Percentiles rank a stretch among this genome's conserved stretches.
phyloP scores from a whole-genome alignment of 2,113 vertebrate genomes.

The Calonectris borealis region DNA sequence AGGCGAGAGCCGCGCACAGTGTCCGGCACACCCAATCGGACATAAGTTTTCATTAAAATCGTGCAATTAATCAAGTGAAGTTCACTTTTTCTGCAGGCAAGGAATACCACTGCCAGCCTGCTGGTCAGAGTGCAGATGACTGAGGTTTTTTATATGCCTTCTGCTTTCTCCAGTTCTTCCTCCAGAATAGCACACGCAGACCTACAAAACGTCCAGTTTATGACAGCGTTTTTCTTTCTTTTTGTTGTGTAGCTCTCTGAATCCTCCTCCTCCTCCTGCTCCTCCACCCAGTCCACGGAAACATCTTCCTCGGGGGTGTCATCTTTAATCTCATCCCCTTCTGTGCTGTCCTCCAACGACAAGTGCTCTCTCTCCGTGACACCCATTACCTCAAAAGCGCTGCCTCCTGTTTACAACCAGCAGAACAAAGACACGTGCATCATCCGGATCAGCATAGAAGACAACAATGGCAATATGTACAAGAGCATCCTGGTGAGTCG shows the following conservation, averaged over 20 bases:
- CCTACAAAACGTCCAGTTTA: not conserved
- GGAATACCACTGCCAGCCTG: not conserved
- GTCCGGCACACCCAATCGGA: too few relatives aligned
- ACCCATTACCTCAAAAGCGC: constrained; percentile 5
- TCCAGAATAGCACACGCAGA: not conserved
- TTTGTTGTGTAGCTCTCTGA: constrained; percentile 76
- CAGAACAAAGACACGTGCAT: constrained; percentile 88
- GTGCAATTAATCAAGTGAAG: not conserved
- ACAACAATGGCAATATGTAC: constrained; percentile 89
- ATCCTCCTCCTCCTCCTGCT: constrained; percentile 73
- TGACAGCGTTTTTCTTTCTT: not conserved
- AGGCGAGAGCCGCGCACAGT: not conserved
- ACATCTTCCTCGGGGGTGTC: constrained; percentile 75
- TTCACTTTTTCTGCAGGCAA: not conserved
- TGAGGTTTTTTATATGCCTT: not conserved
- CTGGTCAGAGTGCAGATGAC: not conserved
- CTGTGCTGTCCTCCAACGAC: constrained; percentile 58
- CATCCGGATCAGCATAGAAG: constrained; percentile 85
- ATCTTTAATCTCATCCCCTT: constrained; percentile 53
- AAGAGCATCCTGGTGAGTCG: constrained; percentile 91
- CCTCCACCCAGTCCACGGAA: constrained; percentile 82
- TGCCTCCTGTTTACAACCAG: constrained; percentile 81
- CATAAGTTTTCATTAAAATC: not conserved
- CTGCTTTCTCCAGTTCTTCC: not conserved
- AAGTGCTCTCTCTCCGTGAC: constrained; percentile 62